A percentile compares a stretch with the other conserved stretches of the same genome.
These are phyloP conservation scores for Megaptera novaeangliae DNA, from an alignment of 2,113 vertebrate species.

Conservation along the genomic window DNA sequence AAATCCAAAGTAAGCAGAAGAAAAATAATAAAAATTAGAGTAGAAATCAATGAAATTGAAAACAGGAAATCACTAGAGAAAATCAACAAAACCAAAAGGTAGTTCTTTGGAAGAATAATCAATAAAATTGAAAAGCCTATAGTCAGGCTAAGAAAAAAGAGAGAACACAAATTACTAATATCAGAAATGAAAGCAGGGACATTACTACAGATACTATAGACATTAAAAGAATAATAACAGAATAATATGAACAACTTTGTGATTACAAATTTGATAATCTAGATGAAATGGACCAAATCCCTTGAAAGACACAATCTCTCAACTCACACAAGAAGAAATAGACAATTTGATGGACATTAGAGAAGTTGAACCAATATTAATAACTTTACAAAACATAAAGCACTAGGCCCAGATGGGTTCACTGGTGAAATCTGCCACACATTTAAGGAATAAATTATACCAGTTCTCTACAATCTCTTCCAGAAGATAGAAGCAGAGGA, in stretches of 20 bases:
- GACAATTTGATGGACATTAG: background rate
- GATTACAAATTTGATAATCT: background rate
- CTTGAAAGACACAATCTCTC: background rate
- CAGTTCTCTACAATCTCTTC: background rate
- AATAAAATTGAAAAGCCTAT: background rate
- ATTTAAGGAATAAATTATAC: background rate
- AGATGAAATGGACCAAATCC: background rate
- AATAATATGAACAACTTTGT: background rate
- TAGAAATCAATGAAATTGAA: background rate
- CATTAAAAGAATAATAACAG: background rate
- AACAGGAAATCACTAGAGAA: background rate
- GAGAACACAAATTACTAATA: background rate
- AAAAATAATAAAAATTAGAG: background rate
- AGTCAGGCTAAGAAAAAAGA: background rate
- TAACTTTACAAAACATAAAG: background rate
- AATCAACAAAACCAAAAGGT: background rate
- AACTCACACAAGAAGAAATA: background rate
- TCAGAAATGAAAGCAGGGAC: background rate
- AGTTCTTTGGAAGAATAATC: background rate
- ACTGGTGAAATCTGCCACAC: background rate
- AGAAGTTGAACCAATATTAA: background rate
- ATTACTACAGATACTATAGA: background rate
- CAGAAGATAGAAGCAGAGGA: background rate
- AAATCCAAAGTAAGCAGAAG: background rate
- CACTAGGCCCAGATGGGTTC: background rate